Evolutionary conservation across 2,888 invertebrate genomes (phyloP), one percentile per base, ranked within the genome.

Genomic region (Eurytoma californica): DNA sequence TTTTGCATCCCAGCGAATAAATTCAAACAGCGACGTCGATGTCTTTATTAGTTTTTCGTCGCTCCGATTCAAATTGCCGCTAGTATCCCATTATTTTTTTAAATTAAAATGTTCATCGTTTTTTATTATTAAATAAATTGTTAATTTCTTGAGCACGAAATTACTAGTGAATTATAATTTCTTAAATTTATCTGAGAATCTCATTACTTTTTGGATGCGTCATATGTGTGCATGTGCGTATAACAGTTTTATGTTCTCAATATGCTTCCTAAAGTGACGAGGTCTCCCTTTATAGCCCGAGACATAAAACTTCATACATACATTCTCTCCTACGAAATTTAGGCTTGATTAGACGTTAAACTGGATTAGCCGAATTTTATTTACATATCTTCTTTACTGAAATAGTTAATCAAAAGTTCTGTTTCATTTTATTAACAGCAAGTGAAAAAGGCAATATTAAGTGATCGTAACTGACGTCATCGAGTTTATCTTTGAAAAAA

Each of bases 301-400:
- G 24, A 24, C 60, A 47, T 69, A 55, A 68, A 75, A 68, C 69
- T 69, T 69, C 55, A 39, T 60, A 39, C 55, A 47, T 57, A 20
- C 28, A n/a, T 24, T 63, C 14, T 18, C 20, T 53, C 49, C 55
- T 9, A 53, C 16, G 12, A 53, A 76, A 69, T 20, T 63, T 39
- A 55, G 47, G 39, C 2, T 18, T 68, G 75, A 76, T 76, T 76
- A 69, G 60, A 68, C 53, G 49, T 28, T 55, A 9, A 20, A 68
- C 39, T 39, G 24, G 67, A 76, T 68, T 60, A 39, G 24, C 39
- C 18, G 20, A 61, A 2, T 61, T 76, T 63, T 61, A 76, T 39
- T 53, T 47, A 55, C 75, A 39, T 7, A 9, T 9, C 1, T 39
- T 39, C 1, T 39, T 39, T 39, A 7, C 9, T 0, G 9, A 4